Base-by-base conservation (phyloP, 2,113 vertebrate genomes). In the Puffinus mauretanicus region DNA sequence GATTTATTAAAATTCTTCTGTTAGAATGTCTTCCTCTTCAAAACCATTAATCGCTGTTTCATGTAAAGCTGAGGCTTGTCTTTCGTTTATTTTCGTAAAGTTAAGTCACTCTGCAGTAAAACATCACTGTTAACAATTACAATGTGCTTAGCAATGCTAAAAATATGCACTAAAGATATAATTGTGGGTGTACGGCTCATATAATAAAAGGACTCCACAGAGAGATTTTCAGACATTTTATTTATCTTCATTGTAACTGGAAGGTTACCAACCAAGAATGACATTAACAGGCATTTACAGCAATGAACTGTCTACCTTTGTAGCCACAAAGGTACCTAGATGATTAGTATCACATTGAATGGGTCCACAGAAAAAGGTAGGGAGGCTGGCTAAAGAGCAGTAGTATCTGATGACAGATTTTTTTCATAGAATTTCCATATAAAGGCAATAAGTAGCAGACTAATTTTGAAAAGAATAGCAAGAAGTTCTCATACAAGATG, bases 1-100 rank as follows among this genome's bases (percentile, higher is more conserved):
- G 79, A 97, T 95, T 97, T 96, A 96, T 96, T 89, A 90, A 91
- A 95, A 93, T 93, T 85, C 60, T 93, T 92, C 55, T 71, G 52
- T 52, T 92, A 90, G 30, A 88, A 94, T 94, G 22, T 65, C 69
- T 96, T 97, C 82, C 32, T 96, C 66, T 69, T 97, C 82, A 55
- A 89, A 91, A 61, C 44, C 80, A 97, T 98, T 98, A 94, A 97
- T 97, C 93, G 97, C 52, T 69, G 75, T 97, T 97, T 95, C 86
- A 89, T 85, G 80, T 92, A 91, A 82, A 91, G 86, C 76, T 95
- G 95, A 93, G 88, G 44, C 18, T 79, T 72, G 73, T 49, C 54
- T 96, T 71, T 92, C 42, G 92, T 98, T 98, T 98, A 94, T 98
- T 98, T 98, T 97, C 79, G 95, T 92, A 96, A 97, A 97, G 67